Base-by-base conservation (phyloP, 2,797 vertebrate species). In the Semotilus atromaculatus region DNA sequence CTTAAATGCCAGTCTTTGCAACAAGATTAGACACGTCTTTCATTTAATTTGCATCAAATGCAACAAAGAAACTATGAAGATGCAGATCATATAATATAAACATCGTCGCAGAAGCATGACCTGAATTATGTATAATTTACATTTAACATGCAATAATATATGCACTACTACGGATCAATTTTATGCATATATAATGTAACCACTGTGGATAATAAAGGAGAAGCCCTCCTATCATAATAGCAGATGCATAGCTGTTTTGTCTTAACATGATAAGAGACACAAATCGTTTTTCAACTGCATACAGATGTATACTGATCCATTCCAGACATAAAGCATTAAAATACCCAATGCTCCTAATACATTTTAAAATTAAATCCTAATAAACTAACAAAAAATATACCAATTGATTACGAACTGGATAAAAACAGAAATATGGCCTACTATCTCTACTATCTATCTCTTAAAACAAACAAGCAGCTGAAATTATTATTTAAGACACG, bases 371-470 rank as follows among this genome's bases (percentile, higher is more conserved):
- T 5, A 48, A 5, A 48, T 18, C 14, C 45, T 16, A 18, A 48
- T 48, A 48, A 18, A 6, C 45, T 31, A 38, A 62, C n/a, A 62
- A 55, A 81, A 23, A 81, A 23, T 26, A 5, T 3, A 72, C 29
- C 43, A 83, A 75, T 74, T 18, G 31, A 36, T 53, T 14, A 64
- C 31, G 23, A 75, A 64, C 58, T 36, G 23, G 6, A 82, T 14
- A 64, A 18, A 66, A 38, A 74, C 13, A 68, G 43, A 80, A 80
- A 36, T 67, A 48, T 38, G 74, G 82, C 73, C 82, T 77, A 45
- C 48, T 21, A 34, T 38, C 16, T n/a, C n/a, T n/a, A n/a, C n/a
- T n/a, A n/a, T n/a, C n/a, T n/a, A n/a, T n/a, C n/a, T n/a, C n/a
- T n/a, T n/a, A n/a, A n/a, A n/a, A n/a, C n/a, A n/a, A 67, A 53